phyloP scores from a whole-genome alignment of 2,113 vertebrate species.

The Electrona antarctica region DNA sequence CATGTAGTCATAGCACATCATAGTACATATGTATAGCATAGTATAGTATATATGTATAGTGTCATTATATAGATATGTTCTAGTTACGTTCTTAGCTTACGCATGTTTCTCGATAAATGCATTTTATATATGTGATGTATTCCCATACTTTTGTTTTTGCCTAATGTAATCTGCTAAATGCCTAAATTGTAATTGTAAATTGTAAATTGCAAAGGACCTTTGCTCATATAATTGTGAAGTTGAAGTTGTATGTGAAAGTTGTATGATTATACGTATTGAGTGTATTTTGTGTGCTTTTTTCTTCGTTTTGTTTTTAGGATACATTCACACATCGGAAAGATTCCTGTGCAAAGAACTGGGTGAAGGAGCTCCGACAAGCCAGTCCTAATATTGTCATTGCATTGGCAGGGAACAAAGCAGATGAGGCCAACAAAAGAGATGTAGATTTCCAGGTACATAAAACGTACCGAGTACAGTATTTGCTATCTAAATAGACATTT shows the following conservation, averaged over 20 bases:
- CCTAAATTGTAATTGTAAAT: too few species aligned
- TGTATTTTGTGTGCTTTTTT: background rate
- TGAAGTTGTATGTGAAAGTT: background rate
- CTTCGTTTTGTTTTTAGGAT: conserved; percentile 81
- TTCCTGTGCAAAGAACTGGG: conserved; percentile 99
- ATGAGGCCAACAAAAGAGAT: conserved; percentile 94
- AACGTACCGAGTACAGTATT: background rate
- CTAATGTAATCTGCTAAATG: too few species aligned
- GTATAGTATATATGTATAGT: too few species aligned
- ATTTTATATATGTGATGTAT: too few species aligned
- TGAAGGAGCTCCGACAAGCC: conserved; percentile 97
- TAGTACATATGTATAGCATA: too few species aligned
- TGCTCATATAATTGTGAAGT: conserved; percentile 27
- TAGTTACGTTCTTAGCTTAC: too few species aligned
- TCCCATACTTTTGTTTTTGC: too few species aligned
- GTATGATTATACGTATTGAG: conserved; percentile 3
- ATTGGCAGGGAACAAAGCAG: conserved; percentile 96
- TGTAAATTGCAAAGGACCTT: conserved; percentile 57
- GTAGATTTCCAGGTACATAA: conserved; percentile 92
- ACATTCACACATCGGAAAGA: too few species aligned
- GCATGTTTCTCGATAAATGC: too few species aligned
- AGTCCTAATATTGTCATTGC: conserved; percentile 98
- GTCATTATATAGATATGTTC: too few species aligned
- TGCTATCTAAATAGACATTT: background rate
- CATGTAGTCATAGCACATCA: too few species aligned